These are phyloP conservation scores for Notodonta dromedarius DNA, from an alignment of 2,888 invertebrate genomes.

Conservation along the genomic window DNA sequence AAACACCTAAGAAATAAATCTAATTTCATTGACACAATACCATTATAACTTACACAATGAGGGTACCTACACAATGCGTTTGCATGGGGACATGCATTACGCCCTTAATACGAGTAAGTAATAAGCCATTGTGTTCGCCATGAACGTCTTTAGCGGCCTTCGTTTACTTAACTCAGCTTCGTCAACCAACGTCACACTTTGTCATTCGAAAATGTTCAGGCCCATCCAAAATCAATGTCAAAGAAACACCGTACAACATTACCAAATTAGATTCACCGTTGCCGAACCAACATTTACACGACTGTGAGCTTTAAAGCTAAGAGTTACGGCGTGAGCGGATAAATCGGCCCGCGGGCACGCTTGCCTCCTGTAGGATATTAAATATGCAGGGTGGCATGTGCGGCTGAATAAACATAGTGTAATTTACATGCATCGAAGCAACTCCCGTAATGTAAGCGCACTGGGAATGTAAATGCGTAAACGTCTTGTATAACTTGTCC, in stretches of 20 bases:
- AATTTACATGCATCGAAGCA: constrained; percentile 81
- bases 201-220: constrained; percentile 60
- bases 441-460: constrained; percentile 79
- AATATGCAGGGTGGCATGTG: constrained; percentile 75
- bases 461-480: constrained; percentile 73
- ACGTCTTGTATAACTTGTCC: constrained; percentile 61
- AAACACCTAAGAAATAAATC: not conserved
- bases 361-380: constrained; percentile 60
- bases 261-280: constrained; percentile 64
- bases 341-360: constrained; percentile 35
- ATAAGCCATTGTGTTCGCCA: constrained; percentile 51
- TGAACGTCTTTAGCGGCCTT: constrained; percentile 51
- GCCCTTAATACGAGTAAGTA: constrained; percentile 41
- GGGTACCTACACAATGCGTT: constrained; percentile 28
- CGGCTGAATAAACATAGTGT: constrained; percentile 79
- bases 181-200: constrained; percentile 53
- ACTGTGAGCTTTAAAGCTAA: constrained; percentile 50
- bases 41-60: constrained; percentile 18
- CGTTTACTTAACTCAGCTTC: constrained; percentile 38
- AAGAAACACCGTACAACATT: constrained; percentile 65
- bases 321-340: constrained; percentile 36
- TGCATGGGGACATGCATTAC: constrained; percentile 31
- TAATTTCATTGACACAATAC: constrained; percentile 7
- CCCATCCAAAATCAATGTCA: constrained; percentile 75
- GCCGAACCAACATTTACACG: constrained; percentile 27